phyloP scores from a whole-genome alignment of 2,113 vertebrate genomes.

The Isichthys henryi region DNA sequence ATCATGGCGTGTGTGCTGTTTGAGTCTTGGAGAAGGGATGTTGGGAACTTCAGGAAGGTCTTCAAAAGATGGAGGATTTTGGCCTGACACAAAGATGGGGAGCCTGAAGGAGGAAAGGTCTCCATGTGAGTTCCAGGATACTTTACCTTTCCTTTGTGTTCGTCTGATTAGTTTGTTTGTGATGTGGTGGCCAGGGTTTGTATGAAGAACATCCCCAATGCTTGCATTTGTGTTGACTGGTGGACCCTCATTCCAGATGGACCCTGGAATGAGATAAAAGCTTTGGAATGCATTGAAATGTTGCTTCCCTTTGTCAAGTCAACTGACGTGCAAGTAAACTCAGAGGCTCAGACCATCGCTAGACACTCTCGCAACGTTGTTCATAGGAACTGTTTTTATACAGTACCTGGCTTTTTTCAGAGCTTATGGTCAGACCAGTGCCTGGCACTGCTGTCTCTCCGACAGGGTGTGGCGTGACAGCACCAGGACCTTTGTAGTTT shows the following conservation, averaged over 20 bases:
- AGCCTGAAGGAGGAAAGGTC: background rate
- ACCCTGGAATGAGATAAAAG: background rate
- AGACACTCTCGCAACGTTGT: background rate
- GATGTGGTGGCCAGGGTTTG: background rate
- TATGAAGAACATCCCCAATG: background rate
- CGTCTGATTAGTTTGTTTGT: background rate
- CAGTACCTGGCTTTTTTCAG: background rate
- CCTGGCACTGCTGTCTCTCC: background rate
- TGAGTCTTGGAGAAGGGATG: background rate
- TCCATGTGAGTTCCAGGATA: background rate
- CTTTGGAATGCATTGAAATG: background rate
- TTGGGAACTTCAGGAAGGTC: background rate
- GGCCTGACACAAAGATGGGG: background rate
- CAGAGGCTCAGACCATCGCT: background rate
- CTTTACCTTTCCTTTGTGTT: background rate
- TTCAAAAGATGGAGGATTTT: background rate
- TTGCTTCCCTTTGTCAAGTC: background rate
- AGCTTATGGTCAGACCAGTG: background rate
- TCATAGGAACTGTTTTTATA: background rate
- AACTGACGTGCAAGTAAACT: background rate
- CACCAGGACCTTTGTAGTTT: background rate
- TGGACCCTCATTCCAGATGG: background rate
- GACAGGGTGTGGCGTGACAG: background rate
- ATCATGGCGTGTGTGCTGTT: background rate
- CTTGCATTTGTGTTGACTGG: background rate